Conservation (phyloP, 1,140 invertebrate species). For the Diorhabda carinulata region DNA sequence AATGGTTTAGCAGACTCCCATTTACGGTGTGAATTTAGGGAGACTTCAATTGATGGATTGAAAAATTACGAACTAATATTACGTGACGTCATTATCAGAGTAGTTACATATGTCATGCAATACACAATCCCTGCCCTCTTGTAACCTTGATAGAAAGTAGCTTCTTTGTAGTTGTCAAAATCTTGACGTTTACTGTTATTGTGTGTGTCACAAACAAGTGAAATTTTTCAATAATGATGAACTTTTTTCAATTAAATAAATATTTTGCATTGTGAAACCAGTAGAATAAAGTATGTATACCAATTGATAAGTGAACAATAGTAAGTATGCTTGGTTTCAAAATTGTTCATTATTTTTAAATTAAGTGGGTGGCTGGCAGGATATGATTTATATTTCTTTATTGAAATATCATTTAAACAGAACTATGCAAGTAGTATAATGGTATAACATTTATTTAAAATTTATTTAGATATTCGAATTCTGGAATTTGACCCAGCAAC, state of each 20-base stretch:
- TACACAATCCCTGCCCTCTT: neutral
- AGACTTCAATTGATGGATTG: too few relatives aligned
- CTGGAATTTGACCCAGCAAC: neutral
- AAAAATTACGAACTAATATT: too few relatives aligned
- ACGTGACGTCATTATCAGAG: too few relatives aligned
- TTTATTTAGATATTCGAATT: too few relatives aligned
- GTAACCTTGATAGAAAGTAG: neutral
- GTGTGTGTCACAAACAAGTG: neutral
- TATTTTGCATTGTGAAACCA: neutral
- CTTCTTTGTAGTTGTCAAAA: conserved; percentile 2
- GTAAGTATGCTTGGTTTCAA: neutral
- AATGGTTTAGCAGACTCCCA: too few relatives aligned
- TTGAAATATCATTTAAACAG: neutral
- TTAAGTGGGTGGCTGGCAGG: neutral
- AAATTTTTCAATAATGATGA: neutral
- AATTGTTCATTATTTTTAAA: neutral
- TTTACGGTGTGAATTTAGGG: too few relatives aligned
- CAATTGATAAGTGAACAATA: neutral
- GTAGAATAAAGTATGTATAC: neutral
- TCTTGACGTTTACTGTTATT: neutral
- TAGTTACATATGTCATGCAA: neutral
- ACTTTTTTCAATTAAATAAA: neutral
- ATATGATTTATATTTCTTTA: neutral
- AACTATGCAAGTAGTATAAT: neutral
- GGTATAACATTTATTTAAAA: too few relatives aligned